Percentiles rank a stretch among this genome's conserved stretches.
Conservation (phyloP, 2,888 invertebrate genomes). For the Thecocarcelia acutangulata region DNA sequence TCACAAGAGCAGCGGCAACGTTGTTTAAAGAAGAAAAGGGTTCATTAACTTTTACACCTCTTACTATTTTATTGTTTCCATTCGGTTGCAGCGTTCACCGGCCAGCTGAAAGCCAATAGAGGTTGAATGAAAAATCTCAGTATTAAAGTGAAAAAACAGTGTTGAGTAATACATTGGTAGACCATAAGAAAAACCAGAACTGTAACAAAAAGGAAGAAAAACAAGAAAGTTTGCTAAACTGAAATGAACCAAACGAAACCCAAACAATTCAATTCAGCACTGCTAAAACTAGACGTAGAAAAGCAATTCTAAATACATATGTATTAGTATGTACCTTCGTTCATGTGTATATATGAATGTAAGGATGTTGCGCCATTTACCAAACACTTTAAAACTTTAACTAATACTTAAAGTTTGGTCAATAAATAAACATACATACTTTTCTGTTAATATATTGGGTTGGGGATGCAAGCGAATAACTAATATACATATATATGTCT, state of each 20-base stretch:
- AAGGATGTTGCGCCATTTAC: background rate
- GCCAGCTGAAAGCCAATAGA: constrained; percentile 48
- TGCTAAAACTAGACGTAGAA: constrained; percentile 24
- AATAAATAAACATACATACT: constrained; percentile 27
- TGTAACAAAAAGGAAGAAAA: constrained; percentile 13
- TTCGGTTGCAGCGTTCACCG: constrained; percentile 6
- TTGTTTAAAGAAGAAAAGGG: constrained; percentile 47
- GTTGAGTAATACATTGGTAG: constrained; percentile 60
- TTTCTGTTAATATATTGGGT: background rate
- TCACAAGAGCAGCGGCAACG: constrained; percentile 25
- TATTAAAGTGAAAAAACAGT: constrained; percentile 2
- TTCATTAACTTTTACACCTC: constrained; percentile 67
- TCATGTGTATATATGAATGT: background rate
- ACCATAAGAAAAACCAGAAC: constrained; percentile 59
- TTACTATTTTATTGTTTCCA: constrained; percentile 42
- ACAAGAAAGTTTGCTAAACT: constrained; percentile 29
- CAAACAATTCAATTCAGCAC: constrained; percentile 63
- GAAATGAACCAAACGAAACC: constrained; percentile 60
- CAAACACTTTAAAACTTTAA: constrained; percentile 60
- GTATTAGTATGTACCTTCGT: background rate
- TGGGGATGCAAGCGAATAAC: background rate
- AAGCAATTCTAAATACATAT: background rate
- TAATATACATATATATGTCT: background rate
- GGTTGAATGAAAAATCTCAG: constrained; percentile 59
- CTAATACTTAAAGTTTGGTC: constrained; percentile 58